Evolutionary conservation across 1,140 invertebrate genomes (phyloP).

Genomic region (Prorops nasuta): DNA sequence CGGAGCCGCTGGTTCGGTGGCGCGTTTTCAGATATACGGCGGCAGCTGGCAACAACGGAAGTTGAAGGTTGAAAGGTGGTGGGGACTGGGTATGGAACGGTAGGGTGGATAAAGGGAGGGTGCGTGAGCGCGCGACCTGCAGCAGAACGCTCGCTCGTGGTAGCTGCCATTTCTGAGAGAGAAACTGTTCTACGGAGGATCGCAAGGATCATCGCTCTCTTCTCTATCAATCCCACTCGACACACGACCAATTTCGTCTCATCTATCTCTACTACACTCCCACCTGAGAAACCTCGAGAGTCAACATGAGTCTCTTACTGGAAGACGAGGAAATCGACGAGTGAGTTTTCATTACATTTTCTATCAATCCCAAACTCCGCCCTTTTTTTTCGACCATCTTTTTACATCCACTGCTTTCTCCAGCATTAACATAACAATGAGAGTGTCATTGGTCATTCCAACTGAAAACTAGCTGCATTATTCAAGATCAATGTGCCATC

Average conservation of each 20-base stretch:
- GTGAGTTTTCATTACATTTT: slow-evolving; percentile 24
- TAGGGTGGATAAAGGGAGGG: neutral
- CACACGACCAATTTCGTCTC: too few relatives aligned
- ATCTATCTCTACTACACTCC: too few relatives aligned
- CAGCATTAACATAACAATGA: too few relatives aligned
- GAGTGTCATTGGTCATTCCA: too few relatives aligned
- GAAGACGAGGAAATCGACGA: slow-evolving; percentile 45
- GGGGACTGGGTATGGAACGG: neutral
- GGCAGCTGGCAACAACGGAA: neutral
- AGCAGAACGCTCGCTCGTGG: slow-evolving; percentile 3
- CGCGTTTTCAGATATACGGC: neutral
- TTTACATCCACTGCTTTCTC: too few relatives aligned
- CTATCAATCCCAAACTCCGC: too few relatives aligned
- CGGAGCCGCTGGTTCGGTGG: neutral
- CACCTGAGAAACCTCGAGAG: too few relatives aligned
- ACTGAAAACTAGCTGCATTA: too few relatives aligned
- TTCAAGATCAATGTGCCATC: too few relatives aligned
- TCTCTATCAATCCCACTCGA: neutral
- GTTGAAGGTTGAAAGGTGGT: neutral
- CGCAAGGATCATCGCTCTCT: neutral
- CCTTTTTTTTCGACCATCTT: too few relatives aligned
- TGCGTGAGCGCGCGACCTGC: slow-evolving; percentile 12
- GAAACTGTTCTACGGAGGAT: slow-evolving; percentile 27
- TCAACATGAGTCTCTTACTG: slow-evolving; percentile 35
- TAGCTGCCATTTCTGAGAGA: slow-evolving; percentile 14